Evolutionary conservation across 2,113 vertebrate species (phyloP).

Genomic region (Nesospiza acunhae): DNA sequence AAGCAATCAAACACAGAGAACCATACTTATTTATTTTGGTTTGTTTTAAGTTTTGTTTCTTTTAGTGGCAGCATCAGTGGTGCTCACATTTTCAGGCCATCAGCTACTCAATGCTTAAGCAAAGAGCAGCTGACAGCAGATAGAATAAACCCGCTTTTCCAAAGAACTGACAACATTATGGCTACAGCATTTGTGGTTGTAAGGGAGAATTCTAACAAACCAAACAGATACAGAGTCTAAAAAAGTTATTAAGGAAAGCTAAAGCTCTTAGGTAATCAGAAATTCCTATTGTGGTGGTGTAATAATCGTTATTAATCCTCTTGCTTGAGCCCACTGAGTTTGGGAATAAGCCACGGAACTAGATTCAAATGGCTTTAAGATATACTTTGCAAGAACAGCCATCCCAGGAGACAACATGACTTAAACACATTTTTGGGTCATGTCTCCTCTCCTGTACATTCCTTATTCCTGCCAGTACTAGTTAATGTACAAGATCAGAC

Average conservation of each 20-base stretch:
- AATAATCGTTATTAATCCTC: not conserved
- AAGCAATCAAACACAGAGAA: not conserved
- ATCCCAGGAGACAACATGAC: not conserved
- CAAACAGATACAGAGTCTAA: not conserved
- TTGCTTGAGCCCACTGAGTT: not conserved
- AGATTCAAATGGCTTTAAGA: conserved; percentile 12
- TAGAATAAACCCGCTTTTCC: not conserved
- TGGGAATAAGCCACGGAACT: not conserved
- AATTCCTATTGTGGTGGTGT: not conserved
- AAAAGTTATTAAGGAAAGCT: not conserved
- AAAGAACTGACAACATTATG: not conserved
- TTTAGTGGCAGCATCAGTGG: not conserved
- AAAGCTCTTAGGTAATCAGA: not conserved
- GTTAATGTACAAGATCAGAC: conserved; percentile 27
- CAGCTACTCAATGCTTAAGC: not conserved
- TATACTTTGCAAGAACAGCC: not conserved
- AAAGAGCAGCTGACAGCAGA: not conserved
- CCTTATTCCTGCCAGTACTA: conserved; percentile 28
- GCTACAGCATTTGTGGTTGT: not conserved
- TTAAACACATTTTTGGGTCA: conserved; percentile 34
- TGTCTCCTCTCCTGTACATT: conserved; percentile 11
- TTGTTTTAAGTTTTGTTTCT: not conserved
- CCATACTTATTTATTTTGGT: not conserved
- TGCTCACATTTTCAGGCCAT: not conserved
- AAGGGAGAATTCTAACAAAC: not conserved